Evolutionary conservation across 2,113 vertebrate genomes (phyloP), one percentile per base, ranked within the genome.

Genomic region (Tylochromis polylepis): DNA sequence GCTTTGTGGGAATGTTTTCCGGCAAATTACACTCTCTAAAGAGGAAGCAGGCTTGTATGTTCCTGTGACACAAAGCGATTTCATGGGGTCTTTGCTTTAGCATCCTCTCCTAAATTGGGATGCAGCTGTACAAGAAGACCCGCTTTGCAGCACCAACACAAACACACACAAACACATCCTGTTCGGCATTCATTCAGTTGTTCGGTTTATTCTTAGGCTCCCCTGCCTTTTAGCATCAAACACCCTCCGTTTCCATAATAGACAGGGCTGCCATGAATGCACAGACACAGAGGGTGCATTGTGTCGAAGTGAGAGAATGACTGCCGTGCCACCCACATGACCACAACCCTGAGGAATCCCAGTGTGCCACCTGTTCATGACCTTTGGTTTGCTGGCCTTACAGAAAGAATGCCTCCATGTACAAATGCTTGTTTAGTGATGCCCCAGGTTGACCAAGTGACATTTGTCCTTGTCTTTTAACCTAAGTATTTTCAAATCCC

Each of bases 1-100:
- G 83, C 92, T 92, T 92, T 94, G 94, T 94, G 75, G 83, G 85
- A 60, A 72, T n/a, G 83, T 95, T 95, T 95, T 94, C 92, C 91
- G 36, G 86, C 87, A 91, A 94, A 94, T 94, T 93, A 91, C 85
- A 87, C 93, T 84, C 83, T 70, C 29, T 93, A 88, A 91, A 93
- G 86, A 55, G 85, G 83, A 94, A 78, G 58, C 87, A 41, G 85
- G 83, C 87, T 90, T 87, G 86, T 58, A 70, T 84, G 84, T 92
- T 89, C 89, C 84, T 31, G 8, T 67, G 72, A 81, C 91, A 95
- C 94, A 94, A 95, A 94, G 89, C 83, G 27, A 91, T 95, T 95
- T 95, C 90, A 95, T 88, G 92, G 91, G 88, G 84, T 85, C 87
- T 83, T 92, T 89, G 84, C 89, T 86, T 86, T 20, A 75, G 91